These are phyloP conservation scores for Nephrotoma appendiculata DNA, from an alignment of 2,888 invertebrate species.

Conservation along the genomic window DNA sequence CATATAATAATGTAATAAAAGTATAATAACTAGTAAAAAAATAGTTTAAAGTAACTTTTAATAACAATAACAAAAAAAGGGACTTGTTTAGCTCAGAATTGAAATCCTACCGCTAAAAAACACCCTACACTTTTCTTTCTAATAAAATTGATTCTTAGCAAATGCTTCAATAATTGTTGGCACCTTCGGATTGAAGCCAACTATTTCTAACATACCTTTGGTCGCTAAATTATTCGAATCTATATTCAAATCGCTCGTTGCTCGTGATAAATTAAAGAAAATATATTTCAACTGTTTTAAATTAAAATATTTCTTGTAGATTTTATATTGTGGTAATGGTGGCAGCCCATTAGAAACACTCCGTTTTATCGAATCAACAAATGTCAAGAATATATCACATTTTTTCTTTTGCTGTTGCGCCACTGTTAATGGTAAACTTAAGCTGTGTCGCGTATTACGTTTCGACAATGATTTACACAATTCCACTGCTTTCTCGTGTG, in stretches of 20 bases:
- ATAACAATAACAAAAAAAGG: background rate
- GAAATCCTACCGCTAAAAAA: background rate
- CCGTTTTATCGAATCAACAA: slow-evolving; percentile 25
- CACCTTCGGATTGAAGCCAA: slow-evolving; percentile 35
- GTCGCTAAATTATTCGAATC: slow-evolving; percentile 8
- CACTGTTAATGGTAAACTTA: slow-evolving; percentile 16
- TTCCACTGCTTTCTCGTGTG: background rate
- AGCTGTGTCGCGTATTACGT: background rate
- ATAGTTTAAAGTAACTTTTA: background rate
- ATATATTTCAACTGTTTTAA: background rate
- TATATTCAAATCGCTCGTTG: slow-evolving; percentile 12
- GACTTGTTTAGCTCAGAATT: background rate
- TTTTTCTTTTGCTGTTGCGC: slow-evolving; percentile 16
- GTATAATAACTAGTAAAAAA: background rate
- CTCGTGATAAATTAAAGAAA: slow-evolving; percentile 21
- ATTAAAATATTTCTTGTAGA: background rate
- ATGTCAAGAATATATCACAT: slow-evolving; percentile 26
- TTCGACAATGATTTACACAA: background rate
- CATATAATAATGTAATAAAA: background rate
- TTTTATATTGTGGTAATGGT: background rate
- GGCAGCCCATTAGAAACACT: slow-evolving; percentile 17
- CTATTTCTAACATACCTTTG: slow-evolving; percentile 33
- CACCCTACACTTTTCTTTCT: background rate
- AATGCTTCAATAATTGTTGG: slow-evolving; percentile 36
- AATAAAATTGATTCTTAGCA: slow-evolving; percentile 21